Percentiles rank a stretch among this genome's conserved stretches.
phyloP scores from a whole-genome alignment of 1,140 invertebrate genomes.

The Holcopasites calliopsidis region DNA sequence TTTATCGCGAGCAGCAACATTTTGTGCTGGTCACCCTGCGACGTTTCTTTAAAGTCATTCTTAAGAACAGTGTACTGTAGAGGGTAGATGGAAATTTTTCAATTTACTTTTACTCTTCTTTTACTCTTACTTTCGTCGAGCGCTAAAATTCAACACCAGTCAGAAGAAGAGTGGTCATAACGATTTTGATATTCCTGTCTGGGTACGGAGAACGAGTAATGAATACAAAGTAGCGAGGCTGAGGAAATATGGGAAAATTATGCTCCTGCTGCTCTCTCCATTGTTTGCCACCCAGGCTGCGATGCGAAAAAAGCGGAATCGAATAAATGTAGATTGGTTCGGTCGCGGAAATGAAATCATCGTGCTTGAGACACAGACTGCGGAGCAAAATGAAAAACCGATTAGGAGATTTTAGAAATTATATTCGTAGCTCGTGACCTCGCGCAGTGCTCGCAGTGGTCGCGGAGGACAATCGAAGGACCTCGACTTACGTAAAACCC shows the following conservation, averaged over 20 bases:
- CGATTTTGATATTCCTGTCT: not conserved
- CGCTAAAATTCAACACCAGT: not conserved
- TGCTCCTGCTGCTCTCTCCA: not conserved
- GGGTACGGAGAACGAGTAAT: not conserved
- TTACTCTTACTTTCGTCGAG: not conserved
- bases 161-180: not conserved
- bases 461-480: slow-evolving; percentile 46
- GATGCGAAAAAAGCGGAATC: not conserved
- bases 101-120: slow-evolving; percentile 3
- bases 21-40: too few species aligned
- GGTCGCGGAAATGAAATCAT: not conserved
- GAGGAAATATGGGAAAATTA: slow-evolving; percentile 18
- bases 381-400: too few species aligned
- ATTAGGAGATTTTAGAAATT: too few species aligned
- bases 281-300: not conserved
- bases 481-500: slow-evolving; percentile 60
- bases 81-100: not conserved
- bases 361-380: too few species aligned
- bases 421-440: too few species aligned
- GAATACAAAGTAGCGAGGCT: slow-evolving; percentile 3
- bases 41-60: too few species aligned
- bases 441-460: not conserved
- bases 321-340: not conserved
- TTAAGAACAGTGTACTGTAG: too few species aligned
- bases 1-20: too few species aligned